These are phyloP conservation scores for Hirudo medicinalis DNA, from an alignment of 1,140 invertebrate species.

Conservation along the genomic window DNA sequence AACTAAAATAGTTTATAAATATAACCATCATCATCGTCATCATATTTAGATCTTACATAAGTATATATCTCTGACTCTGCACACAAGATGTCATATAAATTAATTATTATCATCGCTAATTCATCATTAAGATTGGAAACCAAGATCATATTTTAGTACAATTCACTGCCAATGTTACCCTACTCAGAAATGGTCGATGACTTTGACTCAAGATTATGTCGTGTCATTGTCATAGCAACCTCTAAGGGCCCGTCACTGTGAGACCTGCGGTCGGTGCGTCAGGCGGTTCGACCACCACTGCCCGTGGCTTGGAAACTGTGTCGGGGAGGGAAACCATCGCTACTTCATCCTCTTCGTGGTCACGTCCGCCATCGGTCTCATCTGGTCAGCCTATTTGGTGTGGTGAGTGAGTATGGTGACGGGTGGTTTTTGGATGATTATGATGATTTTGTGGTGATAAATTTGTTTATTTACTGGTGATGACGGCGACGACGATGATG, in stretches of 20 bases:
- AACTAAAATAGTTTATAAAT: not conserved
- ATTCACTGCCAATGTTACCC: too few relatives aligned
- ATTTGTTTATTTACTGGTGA: not conserved
- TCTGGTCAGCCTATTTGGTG: constrained; percentile 44
- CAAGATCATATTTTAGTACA: too few relatives aligned
- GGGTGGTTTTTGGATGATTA: too few relatives aligned
- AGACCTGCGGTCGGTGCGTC: constrained; percentile 23
- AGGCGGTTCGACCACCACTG: constrained; percentile 46
- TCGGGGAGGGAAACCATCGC: constrained; percentile 91
- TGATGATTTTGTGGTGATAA: too few relatives aligned
- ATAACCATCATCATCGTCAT: not conserved
- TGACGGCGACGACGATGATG: too few relatives aligned
- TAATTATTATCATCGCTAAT: not conserved
- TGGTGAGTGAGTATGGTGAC: not conserved
- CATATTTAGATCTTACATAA: not conserved
- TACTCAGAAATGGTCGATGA: too few relatives aligned
- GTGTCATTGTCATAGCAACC: not conserved
- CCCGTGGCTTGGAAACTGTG: constrained; percentile 84
- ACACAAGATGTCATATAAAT: not conserved
- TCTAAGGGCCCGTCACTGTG: not conserved
- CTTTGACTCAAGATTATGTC: too few relatives aligned
- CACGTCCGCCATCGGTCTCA: constrained; percentile 82
- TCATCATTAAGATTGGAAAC: not conserved
- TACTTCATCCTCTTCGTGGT: constrained; percentile 98
- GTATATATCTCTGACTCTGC: not conserved